Evolutionary conservation across 1,140 invertebrate species (phyloP).

Genomic region (Temnothorax longispinosus): DNA sequence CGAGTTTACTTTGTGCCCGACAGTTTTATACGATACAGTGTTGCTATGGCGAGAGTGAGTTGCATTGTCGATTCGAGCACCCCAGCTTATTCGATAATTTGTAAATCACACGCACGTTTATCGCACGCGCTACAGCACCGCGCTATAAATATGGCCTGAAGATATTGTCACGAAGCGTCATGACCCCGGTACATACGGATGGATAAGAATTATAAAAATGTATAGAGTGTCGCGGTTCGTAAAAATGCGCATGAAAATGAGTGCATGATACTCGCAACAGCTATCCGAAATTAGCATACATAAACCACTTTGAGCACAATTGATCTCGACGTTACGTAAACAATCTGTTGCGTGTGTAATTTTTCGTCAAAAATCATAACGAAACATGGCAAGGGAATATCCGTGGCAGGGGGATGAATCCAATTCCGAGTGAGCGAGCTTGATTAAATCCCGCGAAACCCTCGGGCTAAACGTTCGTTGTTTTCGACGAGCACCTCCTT

Average conservation of each 20-base stretch:
- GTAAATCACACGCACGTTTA: conserved; percentile 28
- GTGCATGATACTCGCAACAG: not conserved
- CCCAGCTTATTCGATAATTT: conserved; percentile 30
- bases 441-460: conserved; percentile 31
- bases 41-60: not conserved
- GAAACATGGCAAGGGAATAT: not conserved
- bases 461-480: conserved; percentile 5
- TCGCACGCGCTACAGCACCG: not conserved
- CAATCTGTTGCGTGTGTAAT: not conserved
- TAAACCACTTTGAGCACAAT: not conserved
- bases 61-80: not conserved
- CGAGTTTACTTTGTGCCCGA: not conserved
- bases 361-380: not conserved
- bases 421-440: not conserved
- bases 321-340: not conserved
- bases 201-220: conserved; percentile 36
- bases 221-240: not conserved
- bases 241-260: conserved; percentile 36
- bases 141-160: conserved; percentile 9
- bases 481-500: not conserved
- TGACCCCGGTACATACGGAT: not conserved
- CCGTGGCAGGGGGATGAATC: not conserved
- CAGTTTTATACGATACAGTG: not conserved
- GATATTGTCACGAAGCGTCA: conserved; percentile 12
- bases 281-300: not conserved